phyloP scores from a whole-genome alignment of 2,888 invertebrate species.

The Xanthostigma xanthostigma region DNA sequence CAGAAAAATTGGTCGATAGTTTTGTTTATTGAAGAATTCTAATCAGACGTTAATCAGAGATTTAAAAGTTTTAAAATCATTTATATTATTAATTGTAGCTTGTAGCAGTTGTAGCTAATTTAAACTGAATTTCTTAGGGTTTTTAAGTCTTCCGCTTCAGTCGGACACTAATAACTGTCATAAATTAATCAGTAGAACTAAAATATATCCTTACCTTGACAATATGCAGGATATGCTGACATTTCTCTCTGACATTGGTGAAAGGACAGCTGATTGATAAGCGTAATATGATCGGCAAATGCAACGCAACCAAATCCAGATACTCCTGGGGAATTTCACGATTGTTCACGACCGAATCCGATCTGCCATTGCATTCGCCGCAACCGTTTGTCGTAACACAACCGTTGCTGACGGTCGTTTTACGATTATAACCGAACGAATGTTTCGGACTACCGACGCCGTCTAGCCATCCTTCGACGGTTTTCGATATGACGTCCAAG shows the following conservation, averaged over 20 bases:
- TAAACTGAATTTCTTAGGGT: too few relatives aligned
- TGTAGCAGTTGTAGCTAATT: too few relatives aligned
- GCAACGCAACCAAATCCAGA: conserved; percentile 34
- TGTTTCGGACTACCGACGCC: conserved; percentile 35
- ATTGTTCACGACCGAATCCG: conserved; percentile 29
- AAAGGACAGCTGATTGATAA: conserved; percentile 43
- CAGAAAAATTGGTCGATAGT: too few relatives aligned
- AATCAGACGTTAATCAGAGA: too few relatives aligned
- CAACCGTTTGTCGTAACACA: conserved; percentile 14
- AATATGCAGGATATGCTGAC: conserved; percentile 37
- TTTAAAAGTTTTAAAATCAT: too few relatives aligned
- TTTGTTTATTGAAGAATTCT: too few relatives aligned
- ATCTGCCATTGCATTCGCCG: conserved; percentile 22
- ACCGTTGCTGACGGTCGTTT: conserved; percentile 14
- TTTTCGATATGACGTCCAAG: conserved; percentile 33
- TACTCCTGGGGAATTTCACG: conserved; percentile 32
- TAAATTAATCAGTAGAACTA: too few relatives aligned
- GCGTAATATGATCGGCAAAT: conserved; percentile 40
- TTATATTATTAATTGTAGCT: too few relatives aligned
- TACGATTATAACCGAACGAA: conserved; percentile 19
- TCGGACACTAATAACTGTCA: too few relatives aligned
- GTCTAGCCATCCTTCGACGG: conserved; percentile 37
- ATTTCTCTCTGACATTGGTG: conserved; percentile 40
- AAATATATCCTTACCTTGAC: conserved; percentile 32
- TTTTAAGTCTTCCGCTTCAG: too few relatives aligned